A percentile compares a stretch with the other conserved stretches of the same genome.
Conservation (phyloP, 1,140 invertebrate genomes). For the Papilio xuthus region DNA sequence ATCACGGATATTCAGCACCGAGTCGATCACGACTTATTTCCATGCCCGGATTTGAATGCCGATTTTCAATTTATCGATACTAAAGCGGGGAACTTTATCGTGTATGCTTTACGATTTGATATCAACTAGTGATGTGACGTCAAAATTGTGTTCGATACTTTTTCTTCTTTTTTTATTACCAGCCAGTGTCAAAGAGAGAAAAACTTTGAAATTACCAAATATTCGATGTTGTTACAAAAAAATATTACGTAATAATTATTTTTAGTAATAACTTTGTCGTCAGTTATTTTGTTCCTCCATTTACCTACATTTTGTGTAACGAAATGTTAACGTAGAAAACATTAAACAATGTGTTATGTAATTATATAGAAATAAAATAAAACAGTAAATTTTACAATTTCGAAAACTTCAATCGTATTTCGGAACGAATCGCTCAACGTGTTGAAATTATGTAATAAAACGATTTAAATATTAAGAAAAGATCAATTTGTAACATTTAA, state of each 20-base stretch:
- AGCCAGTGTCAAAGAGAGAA: background rate
- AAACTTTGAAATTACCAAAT: background rate
- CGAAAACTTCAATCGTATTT: background rate
- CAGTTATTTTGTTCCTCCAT: background rate
- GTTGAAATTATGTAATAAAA: constrained; percentile 26
- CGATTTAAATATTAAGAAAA: constrained; percentile 15
- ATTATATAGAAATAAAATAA: background rate
- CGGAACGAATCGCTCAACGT: constrained; percentile 11
- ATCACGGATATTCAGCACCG: constrained; percentile 24
- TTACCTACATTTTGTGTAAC: background rate
- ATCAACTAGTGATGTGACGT: no score
- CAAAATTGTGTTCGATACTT: no score
- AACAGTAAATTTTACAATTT: background rate
- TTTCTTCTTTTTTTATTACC: background rate
- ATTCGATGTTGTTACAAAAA: background rate
- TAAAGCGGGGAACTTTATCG: background rate
- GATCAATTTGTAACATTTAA: constrained; percentile 4
- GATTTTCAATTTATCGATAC: constrained; percentile 33
- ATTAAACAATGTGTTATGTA: background rate
- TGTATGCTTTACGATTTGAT: constrained; percentile 26
- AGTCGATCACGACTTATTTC: constrained; percentile 31
- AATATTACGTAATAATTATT: background rate
- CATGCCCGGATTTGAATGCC: constrained; percentile 30
- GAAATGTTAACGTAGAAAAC: background rate
- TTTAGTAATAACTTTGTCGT: background rate